Base-by-base conservation (phyloP, 2,888 invertebrate genomes). In the Lepidocyrtoides sp. region DNA sequence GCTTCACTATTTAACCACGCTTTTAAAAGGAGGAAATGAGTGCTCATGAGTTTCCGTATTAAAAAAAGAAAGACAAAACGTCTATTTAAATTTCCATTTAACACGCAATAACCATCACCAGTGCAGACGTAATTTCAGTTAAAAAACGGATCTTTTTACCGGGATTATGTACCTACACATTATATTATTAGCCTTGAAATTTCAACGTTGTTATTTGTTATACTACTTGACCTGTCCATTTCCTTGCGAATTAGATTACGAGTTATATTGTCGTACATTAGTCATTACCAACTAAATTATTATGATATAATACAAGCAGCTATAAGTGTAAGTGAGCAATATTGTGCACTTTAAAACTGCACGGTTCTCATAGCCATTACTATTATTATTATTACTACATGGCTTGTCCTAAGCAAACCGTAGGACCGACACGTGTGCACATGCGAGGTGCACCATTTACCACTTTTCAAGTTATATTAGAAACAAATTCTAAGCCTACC, bases 91-190 rank as follows among this genome's bases (percentile, higher is more conserved):
- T 57, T 41, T 85, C 75, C 36, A 85, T 85, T 85, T 75, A 29
- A 20, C 85, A 85, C 57, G 85, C 85, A 85, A 85, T 72, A 72
- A 75, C 20, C 26, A 32, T 72, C 44, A 72, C 41, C 41, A 32
- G 23, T 36, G 44, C 51, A 44, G 63, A 60, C 23, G 82, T 14
- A 26, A 63, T 83, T 84, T 69, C 36, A 69, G 48, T 51, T 75
- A 75, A 20, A 60, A 87, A 87, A 87, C 87, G 87, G 79, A 48
- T 54, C 66, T 87, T 86, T 77, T n/a, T 48, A 54, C 83, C 51
- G 41, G 36, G 23, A 26, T 41, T 20, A 12, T 57, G n/a, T n/a
- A n/a, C n/a, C n/a, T n/a, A n/a, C n/a, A n/a, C n/a, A n/a, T n/a
- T n/a, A n/a, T n/a, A n/a, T n/a, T n/a, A n/a, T n/a, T n/a, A n/a